Conservation (phyloP, 2,113 vertebrate species). For the Trochalopteron elliotii region DNA sequence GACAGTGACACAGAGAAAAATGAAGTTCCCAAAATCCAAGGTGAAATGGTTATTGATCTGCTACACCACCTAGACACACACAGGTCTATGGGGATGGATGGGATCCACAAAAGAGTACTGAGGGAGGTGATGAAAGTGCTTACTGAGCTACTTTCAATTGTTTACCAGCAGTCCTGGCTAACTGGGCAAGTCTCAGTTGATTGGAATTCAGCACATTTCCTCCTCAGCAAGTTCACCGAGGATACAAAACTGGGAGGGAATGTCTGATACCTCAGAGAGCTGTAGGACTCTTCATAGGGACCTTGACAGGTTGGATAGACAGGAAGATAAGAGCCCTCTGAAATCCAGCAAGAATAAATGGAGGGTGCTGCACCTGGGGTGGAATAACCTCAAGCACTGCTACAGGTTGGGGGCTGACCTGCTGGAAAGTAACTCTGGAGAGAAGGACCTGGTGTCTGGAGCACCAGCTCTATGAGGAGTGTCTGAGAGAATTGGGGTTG, state of each 20-base stretch:
- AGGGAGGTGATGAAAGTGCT: not conserved
- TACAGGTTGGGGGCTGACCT: too few relatives aligned
- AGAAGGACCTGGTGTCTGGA: not conserved
- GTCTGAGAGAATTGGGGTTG: not conserved
- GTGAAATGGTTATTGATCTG: not conserved
- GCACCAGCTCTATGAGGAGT: not conserved
- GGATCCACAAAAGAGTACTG: not conserved
- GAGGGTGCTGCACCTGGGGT: not conserved
- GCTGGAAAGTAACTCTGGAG: not conserved
- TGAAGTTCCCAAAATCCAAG: not conserved
- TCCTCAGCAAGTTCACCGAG: not conserved
- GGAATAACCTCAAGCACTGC: not conserved
- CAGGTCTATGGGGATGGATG: not conserved
- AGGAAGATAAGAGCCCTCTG: not conserved
- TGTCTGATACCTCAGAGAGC: not conserved
- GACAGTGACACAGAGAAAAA: not conserved
- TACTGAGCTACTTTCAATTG: not conserved
- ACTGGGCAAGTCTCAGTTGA: not conserved
- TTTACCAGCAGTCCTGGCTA: not conserved
- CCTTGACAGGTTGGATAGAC: not conserved
- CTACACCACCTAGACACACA: not conserved
- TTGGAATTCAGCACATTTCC: not conserved
- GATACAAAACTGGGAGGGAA: not conserved
- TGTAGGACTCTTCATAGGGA: not conserved
- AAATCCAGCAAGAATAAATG: not conserved